Percentiles rank a stretch among this genome's conserved stretches.
These are phyloP conservation scores for Cyclopterus lumpus DNA, from an alignment of 2,797 vertebrate genomes.

Conservation along the genomic window DNA sequence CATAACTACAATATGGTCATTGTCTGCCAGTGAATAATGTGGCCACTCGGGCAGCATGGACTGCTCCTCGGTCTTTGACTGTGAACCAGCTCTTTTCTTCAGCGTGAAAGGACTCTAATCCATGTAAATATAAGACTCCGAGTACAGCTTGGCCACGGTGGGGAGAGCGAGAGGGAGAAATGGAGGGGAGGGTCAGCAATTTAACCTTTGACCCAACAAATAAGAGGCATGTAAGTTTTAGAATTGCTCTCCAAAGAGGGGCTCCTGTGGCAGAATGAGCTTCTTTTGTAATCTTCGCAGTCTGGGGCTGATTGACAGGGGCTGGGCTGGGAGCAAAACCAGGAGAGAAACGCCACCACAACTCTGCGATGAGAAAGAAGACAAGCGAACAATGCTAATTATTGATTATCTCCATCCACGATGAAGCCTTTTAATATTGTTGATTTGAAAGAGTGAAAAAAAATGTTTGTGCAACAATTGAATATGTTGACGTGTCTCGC, in stretches of 20 bases:
- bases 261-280: conserved; percentile 94
- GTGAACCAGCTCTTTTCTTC: conserved; percentile 98
- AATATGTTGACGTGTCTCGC: background rate
- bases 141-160: conserved; percentile 95
- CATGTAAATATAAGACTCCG: conserved; percentile 99
- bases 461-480: background rate
- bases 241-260: conserved; percentile 99
- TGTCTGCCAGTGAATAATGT: conserved; percentile 98
- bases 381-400: conserved; percentile 50
- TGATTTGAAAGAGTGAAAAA: background rate
- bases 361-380: conserved; percentile 29
- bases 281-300: conserved; percentile 88
- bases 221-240: conserved; percentile 99
- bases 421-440: conserved; percentile 13
- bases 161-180: conserved; percentile 83
- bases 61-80: conserved; percentile 95
- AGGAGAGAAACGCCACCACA: conserved; percentile 38
- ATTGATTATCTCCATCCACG: conserved; percentile 50
- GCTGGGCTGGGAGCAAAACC: conserved; percentile 70
- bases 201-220: conserved; percentile 99
- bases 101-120: conserved; percentile 99
- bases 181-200: conserved; percentile 95
- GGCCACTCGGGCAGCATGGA: conserved; percentile 97
- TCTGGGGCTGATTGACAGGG: conserved; percentile 93
- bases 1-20: conserved; percentile 98